Conservation (phyloP, 2,797 vertebrate genomes). For the Tauraco hartlaubi region DNA sequence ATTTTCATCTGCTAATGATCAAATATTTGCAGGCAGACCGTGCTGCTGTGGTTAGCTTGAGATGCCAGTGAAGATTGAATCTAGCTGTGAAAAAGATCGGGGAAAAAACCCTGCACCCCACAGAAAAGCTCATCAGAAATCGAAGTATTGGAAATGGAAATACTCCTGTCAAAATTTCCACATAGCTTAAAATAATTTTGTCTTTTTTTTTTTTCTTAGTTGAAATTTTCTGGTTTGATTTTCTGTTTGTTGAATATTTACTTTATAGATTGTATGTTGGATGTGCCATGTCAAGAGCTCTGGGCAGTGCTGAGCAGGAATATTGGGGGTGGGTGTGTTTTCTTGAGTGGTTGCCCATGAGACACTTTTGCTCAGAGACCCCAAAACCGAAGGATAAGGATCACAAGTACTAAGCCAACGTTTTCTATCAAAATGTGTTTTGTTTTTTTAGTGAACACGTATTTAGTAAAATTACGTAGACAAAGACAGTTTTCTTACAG, state of each 20-base stretch:
- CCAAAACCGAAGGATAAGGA: rapidly evolving
- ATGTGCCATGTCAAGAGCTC: neutral
- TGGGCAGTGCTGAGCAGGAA: neutral
- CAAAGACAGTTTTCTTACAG: neutral
- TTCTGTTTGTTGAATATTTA: neutral
- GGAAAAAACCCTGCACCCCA: neutral
- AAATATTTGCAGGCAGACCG: neutral
- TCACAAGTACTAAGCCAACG: neutral
- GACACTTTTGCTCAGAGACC: neutral
- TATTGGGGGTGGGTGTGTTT: neutral
- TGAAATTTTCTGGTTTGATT: neutral
- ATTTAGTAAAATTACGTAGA: neutral
- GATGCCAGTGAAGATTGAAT: neutral
- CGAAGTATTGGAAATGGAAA: neutral
- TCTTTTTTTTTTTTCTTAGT: neutral
- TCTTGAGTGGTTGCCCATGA: neutral
- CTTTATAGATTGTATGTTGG: rapidly evolving
- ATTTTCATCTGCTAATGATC: neutral
- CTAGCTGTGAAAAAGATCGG: neutral
- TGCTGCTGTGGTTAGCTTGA: neutral
- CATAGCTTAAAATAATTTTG: neutral
- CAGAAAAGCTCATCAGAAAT: neutral
- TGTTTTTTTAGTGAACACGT: neutral
- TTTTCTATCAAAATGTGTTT: neutral
- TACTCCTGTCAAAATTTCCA: neutral